These are phyloP conservation scores for Gallinago paraguaiae DNA, from an alignment of 2,113 vertebrate genomes.

Conservation along the genomic window DNA sequence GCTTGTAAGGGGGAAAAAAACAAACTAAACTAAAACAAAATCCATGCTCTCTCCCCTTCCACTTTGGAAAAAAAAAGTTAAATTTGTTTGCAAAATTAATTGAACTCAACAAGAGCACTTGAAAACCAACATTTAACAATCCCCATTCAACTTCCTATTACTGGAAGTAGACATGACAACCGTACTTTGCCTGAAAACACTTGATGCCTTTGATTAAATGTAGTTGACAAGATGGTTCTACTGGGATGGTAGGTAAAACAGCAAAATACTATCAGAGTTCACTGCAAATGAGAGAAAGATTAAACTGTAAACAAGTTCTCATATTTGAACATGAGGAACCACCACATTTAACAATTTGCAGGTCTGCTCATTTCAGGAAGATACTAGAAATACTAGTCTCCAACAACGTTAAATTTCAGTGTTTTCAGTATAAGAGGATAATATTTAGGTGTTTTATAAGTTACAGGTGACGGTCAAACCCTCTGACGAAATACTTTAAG, in stretches of 20 bases:
- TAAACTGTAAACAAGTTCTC: neutral
- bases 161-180: neutral
- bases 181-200: neutral
- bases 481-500: constrained; percentile 2
- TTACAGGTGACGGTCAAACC: constrained; percentile 3
- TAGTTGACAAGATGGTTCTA: neutral
- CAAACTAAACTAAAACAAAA: neutral
- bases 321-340: neutral
- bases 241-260: neutral
- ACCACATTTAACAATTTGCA: neutral
- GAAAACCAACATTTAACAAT: neutral
- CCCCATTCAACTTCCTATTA: neutral
- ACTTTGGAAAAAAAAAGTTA: neutral
- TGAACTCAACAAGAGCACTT: neutral
- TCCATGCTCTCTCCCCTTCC: neutral
- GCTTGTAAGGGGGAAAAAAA: neutral
- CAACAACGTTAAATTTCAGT: neutral
- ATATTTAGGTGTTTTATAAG: neutral
- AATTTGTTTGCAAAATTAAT: neutral
- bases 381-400: neutral
- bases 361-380: neutral
- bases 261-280: neutral
- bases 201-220: constrained; percentile 1
- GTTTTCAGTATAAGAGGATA: neutral
- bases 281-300: neutral